Evolutionary conservation across 2,888 invertebrate genomes (phyloP).

Genomic region (Hypolimnas misippus): DNA sequence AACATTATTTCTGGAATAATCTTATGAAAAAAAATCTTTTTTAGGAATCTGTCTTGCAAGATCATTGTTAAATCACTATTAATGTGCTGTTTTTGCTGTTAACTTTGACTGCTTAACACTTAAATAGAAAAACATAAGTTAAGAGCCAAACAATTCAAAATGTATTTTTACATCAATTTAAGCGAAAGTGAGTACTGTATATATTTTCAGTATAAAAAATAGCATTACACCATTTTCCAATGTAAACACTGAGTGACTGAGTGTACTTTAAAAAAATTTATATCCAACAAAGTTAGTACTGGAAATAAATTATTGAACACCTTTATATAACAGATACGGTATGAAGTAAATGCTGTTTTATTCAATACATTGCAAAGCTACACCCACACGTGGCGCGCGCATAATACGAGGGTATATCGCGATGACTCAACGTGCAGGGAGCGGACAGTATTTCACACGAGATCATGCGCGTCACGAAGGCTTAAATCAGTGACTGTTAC

Average conservation of each 20-base stretch:
- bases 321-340: constrained; percentile 24
- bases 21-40: too few species aligned
- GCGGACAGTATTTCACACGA: constrained; percentile 34
- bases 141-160: too few species aligned
- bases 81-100: too few species aligned
- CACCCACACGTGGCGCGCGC: constrained; percentile 27
- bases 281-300: constrained; percentile 1
- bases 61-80: too few species aligned
- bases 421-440: constrained; percentile 31
- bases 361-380: constrained; percentile 29
- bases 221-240: constrained; percentile 14
- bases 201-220: too few species aligned
- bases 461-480: constrained; percentile 48
- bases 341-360: constrained; percentile 30
- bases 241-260: constrained; percentile 10
- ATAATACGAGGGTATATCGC: constrained; percentile 28
- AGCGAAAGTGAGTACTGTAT: too few species aligned
- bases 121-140: too few species aligned
- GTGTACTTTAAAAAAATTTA: constrained; percentile 5
- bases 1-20: too few species aligned
- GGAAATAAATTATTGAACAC: constrained; percentile 21
- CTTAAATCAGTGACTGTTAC: constrained; percentile 58
- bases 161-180: too few species aligned
- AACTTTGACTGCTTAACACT: too few species aligned
- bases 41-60: too few species aligned